Conservation (phyloP, 1,140 invertebrate species). For the Streblospio benedicti region DNA sequence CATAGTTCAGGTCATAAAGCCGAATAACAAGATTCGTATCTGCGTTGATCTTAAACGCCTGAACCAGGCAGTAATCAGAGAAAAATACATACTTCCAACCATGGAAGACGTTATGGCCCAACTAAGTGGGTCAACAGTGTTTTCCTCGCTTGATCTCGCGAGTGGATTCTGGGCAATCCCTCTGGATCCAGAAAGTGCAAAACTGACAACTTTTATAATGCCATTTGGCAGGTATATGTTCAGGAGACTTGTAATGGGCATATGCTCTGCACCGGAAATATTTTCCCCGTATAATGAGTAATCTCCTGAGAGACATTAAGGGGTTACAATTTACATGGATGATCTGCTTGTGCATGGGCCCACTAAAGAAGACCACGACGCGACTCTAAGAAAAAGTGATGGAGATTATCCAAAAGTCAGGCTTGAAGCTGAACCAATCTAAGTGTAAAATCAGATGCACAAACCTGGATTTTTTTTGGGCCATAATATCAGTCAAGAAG, state of each 20-base stretch:
- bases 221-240: not conserved
- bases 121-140: not conserved
- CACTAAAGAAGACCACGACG: not conserved
- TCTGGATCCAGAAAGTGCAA: not conserved
- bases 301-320: no score
- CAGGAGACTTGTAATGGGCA: not conserved
- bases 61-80: no score
- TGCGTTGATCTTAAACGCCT: no score
- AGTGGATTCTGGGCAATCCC: slow-evolving; percentile 3
- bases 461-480: not conserved
- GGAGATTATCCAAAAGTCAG: not conserved
- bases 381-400: not conserved
- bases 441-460: not conserved
- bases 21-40: no score
- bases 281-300: not conserved
- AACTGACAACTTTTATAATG: not conserved
- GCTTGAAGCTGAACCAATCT: not conserved
- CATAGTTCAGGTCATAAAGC: no score
- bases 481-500: not conserved
- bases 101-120: not conserved
- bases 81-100: no score
- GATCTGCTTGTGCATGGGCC: no score
- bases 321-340: no score
- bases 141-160: not conserved
- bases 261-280: not conserved